Base-by-base conservation (phyloP, 1,140 invertebrate species). In the Sogatella furcifera region DNA sequence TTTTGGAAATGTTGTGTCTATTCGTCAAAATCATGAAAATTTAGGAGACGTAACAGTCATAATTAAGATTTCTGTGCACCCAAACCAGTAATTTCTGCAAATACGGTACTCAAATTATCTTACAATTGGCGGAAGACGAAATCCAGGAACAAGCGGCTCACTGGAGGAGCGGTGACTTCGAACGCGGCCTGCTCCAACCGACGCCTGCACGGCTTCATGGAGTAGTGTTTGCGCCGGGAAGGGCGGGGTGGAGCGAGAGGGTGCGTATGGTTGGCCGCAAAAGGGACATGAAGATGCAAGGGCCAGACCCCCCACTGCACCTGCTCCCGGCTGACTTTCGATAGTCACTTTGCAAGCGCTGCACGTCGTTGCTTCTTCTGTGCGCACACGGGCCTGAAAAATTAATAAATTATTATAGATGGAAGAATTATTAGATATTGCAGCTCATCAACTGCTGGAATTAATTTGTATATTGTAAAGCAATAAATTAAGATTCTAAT, bases 61-160 rank as follows among this genome's bases (percentile, higher is more conserved):
- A n/a, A n/a, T n/a, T n/a, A n/a, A n/a, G n/a, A n/a, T n/a, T n/a
- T n/a, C n/a, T n/a, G n/a, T n/a, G n/a, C n/a, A n/a, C n/a, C n/a
- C n/a, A n/a, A n/a, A n/a, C n/a, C n/a, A n/a, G n/a, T n/a, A n/a
- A n/a, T n/a, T n/a, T n/a, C n/a, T n/a, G n/a, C n/a, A n/a, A n/a
- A n/a, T n/a, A n/a, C 38, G 15, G 11, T 43, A 42, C 9, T 11
- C 17, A 10, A 38, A 11, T 53, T 28, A 49, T 65, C 68, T 67
- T 54, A 71, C 70, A 14, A 71, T 71, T 22, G 67, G 67, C 13
- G 70, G 70, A n/a, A 71, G 65, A 15, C 68, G 60, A 57, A 67
- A 66, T 42, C 62, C 56, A 15, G 65, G 56, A 14, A 71, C 63
- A 2, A 66, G 58, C 13, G 70, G 69, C 19, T 71, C 69, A 42